phyloP scores from a whole-genome alignment of 2,113 vertebrate species.

The Tamias sibiricus region DNA sequence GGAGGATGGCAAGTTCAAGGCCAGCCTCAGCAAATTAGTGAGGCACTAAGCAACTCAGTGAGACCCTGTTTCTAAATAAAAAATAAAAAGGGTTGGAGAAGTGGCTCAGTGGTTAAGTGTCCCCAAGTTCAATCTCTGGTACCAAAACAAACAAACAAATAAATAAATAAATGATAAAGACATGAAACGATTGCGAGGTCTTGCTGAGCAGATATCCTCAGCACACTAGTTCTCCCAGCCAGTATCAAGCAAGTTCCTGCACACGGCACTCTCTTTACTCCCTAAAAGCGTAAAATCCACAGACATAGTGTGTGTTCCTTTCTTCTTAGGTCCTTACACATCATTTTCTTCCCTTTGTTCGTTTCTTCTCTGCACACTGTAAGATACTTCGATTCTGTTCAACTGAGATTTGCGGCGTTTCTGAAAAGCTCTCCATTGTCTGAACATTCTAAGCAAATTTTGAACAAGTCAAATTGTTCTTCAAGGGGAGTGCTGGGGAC shows the following conservation, averaged over 20 bases:
- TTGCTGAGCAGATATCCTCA: neutral
- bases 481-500: no score
- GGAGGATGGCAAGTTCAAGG: no score
- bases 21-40: no score
- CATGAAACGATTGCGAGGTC: no score
- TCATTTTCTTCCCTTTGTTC: neutral
- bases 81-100: no score
- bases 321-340: neutral
- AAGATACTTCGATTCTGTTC: neutral
- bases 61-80: no score
- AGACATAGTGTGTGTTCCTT: neutral
- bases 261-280: neutral
- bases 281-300: neutral
- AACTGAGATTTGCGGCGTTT: slow-evolving; percentile 20
- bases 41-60: no score
- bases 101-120: no score
- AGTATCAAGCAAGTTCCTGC: neutral
- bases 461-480: neutral
- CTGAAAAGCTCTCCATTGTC: neutral
- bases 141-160: no score
- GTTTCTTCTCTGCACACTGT: neutral
- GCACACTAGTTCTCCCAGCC: neutral
- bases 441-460: slow-evolving; percentile 16
- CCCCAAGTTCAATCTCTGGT: no score
- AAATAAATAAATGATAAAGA: neutral